Conservation (phyloP, 2,797 vertebrate species). For the Fringilla coelebs region DNA sequence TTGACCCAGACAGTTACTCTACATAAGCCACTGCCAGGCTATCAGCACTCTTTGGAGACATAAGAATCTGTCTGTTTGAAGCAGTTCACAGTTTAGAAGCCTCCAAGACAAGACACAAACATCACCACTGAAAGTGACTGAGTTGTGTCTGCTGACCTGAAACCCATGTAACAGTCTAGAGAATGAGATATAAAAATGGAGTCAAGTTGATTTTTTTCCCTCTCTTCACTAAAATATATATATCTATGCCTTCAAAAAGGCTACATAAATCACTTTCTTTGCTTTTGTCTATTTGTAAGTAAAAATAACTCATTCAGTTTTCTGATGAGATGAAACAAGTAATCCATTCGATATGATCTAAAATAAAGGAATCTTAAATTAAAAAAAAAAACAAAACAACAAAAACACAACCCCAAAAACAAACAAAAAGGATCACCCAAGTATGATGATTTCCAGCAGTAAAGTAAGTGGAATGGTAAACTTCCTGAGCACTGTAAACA, state of each 20-base stretch:
- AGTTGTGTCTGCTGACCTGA: background rate
- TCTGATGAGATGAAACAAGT: background rate
- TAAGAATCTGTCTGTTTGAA: background rate
- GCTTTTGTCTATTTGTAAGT: background rate
- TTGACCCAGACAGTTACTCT: background rate
- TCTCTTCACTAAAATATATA: background rate
- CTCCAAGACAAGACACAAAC: background rate
- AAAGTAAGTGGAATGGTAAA: conserved; percentile 93
- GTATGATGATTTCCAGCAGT: conserved; percentile 84
- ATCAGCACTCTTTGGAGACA: background rate
- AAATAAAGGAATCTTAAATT: background rate
- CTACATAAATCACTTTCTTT: background rate
- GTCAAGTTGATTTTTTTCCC: background rate
- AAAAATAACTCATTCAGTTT: background rate
- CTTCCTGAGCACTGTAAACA: conserved; percentile 94
- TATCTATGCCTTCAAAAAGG: background rate
- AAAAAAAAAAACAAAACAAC: background rate
- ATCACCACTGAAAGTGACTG: background rate
- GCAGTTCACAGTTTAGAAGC: background rate
- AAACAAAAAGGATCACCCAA: conserved; percentile 78
- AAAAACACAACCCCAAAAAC: background rate
- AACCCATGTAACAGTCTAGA: background rate
- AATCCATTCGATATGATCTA: background rate
- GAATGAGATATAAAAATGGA: background rate
- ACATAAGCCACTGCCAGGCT: background rate